phyloP scores from a whole-genome alignment of 2,797 vertebrate species.

The Labroides dimidiatus region DNA sequence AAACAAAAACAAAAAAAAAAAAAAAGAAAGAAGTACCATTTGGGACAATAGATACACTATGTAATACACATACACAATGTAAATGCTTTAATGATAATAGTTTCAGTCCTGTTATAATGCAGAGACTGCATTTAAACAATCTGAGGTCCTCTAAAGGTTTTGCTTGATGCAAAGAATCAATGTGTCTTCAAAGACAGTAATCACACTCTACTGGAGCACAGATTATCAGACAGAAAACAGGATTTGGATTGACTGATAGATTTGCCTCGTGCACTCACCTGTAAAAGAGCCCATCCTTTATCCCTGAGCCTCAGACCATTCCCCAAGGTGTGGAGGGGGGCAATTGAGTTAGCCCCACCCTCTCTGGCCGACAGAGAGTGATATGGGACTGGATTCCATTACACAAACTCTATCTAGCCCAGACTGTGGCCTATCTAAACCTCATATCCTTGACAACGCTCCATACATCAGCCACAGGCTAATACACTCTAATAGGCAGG shows the following conservation, averaged over 20 bases:
- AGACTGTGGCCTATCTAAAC: conserved; percentile 78
- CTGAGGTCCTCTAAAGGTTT: conserved; percentile 29
- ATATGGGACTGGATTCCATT: conserved; percentile 82
- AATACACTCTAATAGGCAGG: conserved; percentile 75
- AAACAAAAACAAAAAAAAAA: no score
- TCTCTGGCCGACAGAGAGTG: conserved; percentile 57
- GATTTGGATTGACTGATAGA: conserved; percentile 79
- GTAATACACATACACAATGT: no score
- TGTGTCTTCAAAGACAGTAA: conserved; percentile 16
- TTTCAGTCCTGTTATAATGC: conserved; percentile 14
- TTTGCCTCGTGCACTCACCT: conserved; percentile 69
- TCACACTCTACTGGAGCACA: conserved; percentile 43
- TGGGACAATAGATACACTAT: no score
- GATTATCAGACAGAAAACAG: conserved; percentile 70
- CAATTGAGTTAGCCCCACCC: conserved; percentile 78
- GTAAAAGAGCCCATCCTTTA: conserved; percentile 76
- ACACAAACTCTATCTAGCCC: conserved; percentile 79
- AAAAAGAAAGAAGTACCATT: no score
- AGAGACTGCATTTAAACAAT: conserved; percentile 26
- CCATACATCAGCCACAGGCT: conserved; percentile 83
- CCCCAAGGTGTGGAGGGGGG: conserved; percentile 62
- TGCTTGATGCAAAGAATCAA: conserved; percentile 33
- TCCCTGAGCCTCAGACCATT: conserved; percentile 56
- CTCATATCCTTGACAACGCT: conserved; percentile 82
- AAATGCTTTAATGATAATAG: neutral